A percentile compares a stretch with the other conserved stretches of the same genome.
phyloP scores from a whole-genome alignment of 2,113 vertebrate genomes.

The Pluvianellus socialis region DNA sequence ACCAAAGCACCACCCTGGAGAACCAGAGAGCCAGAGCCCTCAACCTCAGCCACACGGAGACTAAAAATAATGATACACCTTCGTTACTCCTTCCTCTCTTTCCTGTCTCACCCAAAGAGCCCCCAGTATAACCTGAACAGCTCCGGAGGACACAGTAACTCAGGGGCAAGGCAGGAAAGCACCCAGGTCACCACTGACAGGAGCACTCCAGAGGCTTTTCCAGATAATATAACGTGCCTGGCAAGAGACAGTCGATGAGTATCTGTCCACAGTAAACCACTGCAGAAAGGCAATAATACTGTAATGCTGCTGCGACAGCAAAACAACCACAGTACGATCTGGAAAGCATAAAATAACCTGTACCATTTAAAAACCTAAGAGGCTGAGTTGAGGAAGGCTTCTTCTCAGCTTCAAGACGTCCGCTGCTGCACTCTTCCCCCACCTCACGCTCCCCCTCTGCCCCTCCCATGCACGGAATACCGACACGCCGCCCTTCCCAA shows the following conservation, averaged over 20 bases:
- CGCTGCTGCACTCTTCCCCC: neutral
- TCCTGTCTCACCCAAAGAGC: neutral
- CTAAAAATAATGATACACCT: neutral
- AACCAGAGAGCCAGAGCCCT: neutral
- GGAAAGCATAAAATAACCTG: neutral
- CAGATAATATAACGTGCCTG: neutral
- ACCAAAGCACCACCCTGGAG: neutral
- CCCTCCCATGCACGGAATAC: accelerated
- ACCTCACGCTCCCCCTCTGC: too few species aligned
- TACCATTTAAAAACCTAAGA: neutral
- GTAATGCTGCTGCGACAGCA: neutral
- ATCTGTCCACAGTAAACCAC: neutral
- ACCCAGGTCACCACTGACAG: neutral
- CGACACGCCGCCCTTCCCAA: neutral
- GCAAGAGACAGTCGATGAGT: neutral
- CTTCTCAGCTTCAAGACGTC: neutral
- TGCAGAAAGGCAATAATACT: neutral
- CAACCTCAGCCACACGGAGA: neutral
- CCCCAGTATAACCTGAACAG: neutral
- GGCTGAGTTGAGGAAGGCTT: neutral
- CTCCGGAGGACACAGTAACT: neutral
- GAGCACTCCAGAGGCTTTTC: neutral
- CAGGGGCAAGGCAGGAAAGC: neutral
- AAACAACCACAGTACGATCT: accelerated
- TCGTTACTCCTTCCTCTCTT: neutral